phyloP scores from a whole-genome alignment of 2,888 invertebrate genomes.

The Leucophenga maculata region DNA sequence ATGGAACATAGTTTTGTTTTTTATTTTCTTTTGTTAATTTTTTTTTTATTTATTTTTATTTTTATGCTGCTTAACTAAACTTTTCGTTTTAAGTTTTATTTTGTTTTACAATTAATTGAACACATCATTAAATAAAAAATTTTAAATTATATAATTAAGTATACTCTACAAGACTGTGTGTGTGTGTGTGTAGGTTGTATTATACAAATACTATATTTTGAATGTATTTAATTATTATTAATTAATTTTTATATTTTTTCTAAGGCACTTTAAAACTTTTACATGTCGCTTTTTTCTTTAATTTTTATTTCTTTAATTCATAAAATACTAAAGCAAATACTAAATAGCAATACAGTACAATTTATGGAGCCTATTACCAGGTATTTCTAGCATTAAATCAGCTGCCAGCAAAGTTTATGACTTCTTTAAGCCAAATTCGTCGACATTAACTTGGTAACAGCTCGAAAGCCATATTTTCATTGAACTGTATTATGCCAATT shows the following conservation, averaged over 20 bases:
- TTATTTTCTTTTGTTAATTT: conserved; percentile 7
- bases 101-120: conserved; percentile 22
- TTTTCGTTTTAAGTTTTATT: conserved; percentile 4
- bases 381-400: background rate
- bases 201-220: background rate
- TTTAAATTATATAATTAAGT: background rate
- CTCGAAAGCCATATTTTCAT: no score
- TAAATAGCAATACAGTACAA: background rate
- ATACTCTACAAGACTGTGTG: background rate
- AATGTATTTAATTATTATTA: conserved; percentile 28
- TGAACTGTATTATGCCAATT: no score
- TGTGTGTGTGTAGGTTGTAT: background rate
- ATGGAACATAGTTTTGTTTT: conserved; percentile 15
- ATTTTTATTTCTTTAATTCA: background rate
- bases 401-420: background rate
- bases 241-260: conserved; percentile 39
- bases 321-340: background rate
- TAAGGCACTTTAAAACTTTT: conserved; percentile 63
- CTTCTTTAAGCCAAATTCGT: background rate
- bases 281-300: background rate
- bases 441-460: background rate
- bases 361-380: background rate
- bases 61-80: background rate
- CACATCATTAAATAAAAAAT: conserved; percentile 19
- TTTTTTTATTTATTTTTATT: background rate